phyloP scores from a whole-genome alignment of 2,113 vertebrate species.

The Oreochromis niloticus region DNA sequence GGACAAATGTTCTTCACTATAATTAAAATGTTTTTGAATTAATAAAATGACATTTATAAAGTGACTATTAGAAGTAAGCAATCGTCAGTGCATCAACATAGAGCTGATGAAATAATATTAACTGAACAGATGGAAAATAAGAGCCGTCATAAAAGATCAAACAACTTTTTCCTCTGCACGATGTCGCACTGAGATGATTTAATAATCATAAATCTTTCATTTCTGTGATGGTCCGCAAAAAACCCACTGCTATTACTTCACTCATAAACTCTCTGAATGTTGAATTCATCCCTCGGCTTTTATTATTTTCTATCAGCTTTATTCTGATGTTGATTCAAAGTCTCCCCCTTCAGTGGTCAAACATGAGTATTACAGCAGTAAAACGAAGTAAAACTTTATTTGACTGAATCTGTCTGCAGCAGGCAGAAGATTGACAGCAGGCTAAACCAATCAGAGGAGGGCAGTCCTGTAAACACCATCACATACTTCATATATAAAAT shows the following conservation, averaged over 20 bases:
- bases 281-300: neutral
- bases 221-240: neutral
- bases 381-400: rapidly evolving
- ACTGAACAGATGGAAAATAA: neutral
- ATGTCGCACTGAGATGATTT: neutral
- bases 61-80: neutral
- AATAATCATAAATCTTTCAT: neutral
- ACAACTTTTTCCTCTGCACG: neutral
- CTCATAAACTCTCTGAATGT: neutral
- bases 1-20: neutral
- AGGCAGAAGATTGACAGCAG: neutral
- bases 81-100: neutral
- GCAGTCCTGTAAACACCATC: neutral
- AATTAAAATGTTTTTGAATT: neutral
- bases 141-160: neutral
- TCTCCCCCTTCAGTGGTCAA: neutral
- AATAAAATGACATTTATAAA: neutral
- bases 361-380: neutral
- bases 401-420: neutral
- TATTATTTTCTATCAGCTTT: neutral
- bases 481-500: neutral
- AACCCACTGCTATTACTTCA: neutral
- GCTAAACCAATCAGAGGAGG: neutral
- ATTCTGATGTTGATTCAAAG: neutral
- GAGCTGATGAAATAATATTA: neutral